phyloP scores from a whole-genome alignment of 1,140 invertebrate genomes.

The Amyelois transitella region DNA sequence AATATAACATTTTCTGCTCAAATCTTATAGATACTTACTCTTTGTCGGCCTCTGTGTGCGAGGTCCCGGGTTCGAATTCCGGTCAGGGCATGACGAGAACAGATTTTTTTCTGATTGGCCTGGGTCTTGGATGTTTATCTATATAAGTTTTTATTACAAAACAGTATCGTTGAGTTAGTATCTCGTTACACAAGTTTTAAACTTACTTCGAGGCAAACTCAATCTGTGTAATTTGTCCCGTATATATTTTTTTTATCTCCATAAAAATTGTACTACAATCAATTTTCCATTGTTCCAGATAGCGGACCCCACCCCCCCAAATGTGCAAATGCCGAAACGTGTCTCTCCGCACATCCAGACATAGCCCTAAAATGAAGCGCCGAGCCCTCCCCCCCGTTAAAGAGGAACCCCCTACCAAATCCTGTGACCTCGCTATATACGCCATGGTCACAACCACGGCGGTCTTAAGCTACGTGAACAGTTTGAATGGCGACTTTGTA shows the following conservation, averaged over 20 bases:
- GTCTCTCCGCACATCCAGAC: slow-evolving; percentile 30
- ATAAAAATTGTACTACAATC: background rate
- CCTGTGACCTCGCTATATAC: slow-evolving; percentile 71
- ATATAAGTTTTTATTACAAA: too few relatives aligned
- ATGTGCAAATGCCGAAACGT: slow-evolving; percentile 67
- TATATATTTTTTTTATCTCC: background rate
- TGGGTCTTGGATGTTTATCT: too few relatives aligned
- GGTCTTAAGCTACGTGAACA: slow-evolving; percentile 84
- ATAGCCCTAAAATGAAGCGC: slow-evolving; percentile 60
- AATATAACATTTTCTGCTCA: too few relatives aligned
- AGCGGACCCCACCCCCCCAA: slow-evolving; percentile 28
- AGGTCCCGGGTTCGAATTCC: too few relatives aligned
- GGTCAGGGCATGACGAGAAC: too few relatives aligned
- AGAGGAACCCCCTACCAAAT: slow-evolving; percentile 44
- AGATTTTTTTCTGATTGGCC: too few relatives aligned
- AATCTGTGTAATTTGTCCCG: too few relatives aligned
- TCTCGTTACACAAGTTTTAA: too few relatives aligned
- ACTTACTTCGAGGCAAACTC: too few relatives aligned
- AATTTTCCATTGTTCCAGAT: slow-evolving; percentile 34
- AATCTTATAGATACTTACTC: too few relatives aligned
- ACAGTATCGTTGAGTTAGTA: too few relatives aligned
- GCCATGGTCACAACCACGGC: slow-evolving; percentile 79
- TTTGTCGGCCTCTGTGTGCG: too few relatives aligned
- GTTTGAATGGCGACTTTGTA: slow-evolving; percentile 90
- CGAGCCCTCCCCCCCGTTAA: slow-evolving; percentile 52